Conservation (phyloP, 1,140 invertebrate genomes). For the Geopemphigus sp. region DNA sequence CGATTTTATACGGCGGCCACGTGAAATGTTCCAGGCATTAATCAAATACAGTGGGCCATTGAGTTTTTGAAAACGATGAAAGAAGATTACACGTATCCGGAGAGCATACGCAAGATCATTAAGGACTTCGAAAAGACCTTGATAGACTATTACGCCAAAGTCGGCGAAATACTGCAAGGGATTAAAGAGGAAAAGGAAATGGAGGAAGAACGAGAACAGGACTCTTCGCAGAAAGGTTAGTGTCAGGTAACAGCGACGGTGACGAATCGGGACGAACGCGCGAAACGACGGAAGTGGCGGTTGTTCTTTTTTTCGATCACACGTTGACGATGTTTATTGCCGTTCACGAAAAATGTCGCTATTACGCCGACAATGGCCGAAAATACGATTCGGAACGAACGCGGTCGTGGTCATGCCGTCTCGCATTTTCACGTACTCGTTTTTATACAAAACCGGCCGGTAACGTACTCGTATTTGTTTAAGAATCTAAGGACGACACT, state of each 20-base stretch:
- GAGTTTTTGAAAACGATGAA: constrained; percentile 17
- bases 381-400: too few relatives aligned
- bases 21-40: not conserved
- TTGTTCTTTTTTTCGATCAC: not conserved
- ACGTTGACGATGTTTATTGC: too few relatives aligned
- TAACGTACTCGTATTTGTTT: too few relatives aligned
- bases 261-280: not conserved
- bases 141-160: not conserved
- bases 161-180: not conserved
- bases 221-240: not conserved
- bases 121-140: not conserved
- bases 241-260: not conserved
- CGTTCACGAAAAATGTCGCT: too few relatives aligned
- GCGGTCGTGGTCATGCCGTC: too few relatives aligned
- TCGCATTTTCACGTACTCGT: too few relatives aligned
- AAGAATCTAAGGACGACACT: not conserved
- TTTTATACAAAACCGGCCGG: too few relatives aligned
- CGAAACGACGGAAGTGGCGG: not conserved
- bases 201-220: not conserved
- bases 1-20: too few relatives aligned
- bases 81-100: constrained; percentile 4
- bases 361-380: too few relatives aligned
- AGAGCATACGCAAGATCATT: constrained; percentile 6
- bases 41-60: constrained; percentile 27
- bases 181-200: not conserved